Evolutionary conservation across 2,888 invertebrate genomes (phyloP), one percentile per base, ranked within the genome.

Genomic region (Steinernema scapterisci): DNA sequence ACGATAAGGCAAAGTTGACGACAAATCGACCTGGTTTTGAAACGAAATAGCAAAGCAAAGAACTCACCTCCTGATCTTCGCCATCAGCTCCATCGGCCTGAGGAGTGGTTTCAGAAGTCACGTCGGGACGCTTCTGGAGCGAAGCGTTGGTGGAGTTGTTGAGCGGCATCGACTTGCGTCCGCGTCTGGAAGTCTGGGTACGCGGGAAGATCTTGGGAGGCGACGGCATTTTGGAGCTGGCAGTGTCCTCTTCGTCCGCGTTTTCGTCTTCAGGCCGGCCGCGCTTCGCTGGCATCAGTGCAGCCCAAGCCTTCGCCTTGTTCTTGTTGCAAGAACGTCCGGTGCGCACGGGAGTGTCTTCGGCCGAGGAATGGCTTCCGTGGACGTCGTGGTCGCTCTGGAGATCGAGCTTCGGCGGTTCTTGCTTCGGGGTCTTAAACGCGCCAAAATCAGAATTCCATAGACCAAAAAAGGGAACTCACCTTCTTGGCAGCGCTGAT

Each of bases 301-400:
- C 27, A 13, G 63, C 63, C 63, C 63, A 63, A 6, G 63, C 63
- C 19, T 63, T 63, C 5, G 19, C 23, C 27, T 25, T 13, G 63
- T 27, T 31, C 16, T 63, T 27, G 6, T 54, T 63, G 31, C 63
- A 63, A 16, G 63, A 63, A 1, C 63, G 38, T 3, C 38, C 38
- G 9, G 38, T 5, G 1, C 63, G 63, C 1, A 9, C 31, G 16
- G 27, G 63, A 13, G 31, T 31, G 13, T 27, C 38, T 1, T 38
- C 31, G 1, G 63, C 11, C 3, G 31, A 13, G 2, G 27, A 25
- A 6, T 27, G 31, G 31, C 13, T 31, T 13, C 31, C 63, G 5
- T 63, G 25, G 16, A 31, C 63, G n/a, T 63, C 63, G 5, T 63
- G 25, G 16, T 63, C 63, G n/a, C 25, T 63, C 11, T 63, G 25